These are phyloP conservation scores for Ifrita kowaldi DNA, from an alignment of 2,113 vertebrate species.

Conservation along the genomic window DNA sequence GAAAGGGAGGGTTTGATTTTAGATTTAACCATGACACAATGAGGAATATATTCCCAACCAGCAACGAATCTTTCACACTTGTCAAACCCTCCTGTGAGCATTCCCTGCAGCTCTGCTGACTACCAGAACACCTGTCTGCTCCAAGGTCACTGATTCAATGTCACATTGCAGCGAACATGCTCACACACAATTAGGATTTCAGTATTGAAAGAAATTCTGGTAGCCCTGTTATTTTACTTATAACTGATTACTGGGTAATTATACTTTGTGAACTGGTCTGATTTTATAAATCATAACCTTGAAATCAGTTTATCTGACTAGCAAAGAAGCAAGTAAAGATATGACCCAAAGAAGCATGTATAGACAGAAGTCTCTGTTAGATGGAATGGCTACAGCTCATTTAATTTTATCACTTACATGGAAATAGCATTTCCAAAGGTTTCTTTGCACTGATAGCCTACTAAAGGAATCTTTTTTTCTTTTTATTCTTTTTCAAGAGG, in stretches of 20 bases:
- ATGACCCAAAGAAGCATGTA: background rate
- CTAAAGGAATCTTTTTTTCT: background rate
- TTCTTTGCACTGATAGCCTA: background rate
- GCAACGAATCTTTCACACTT: background rate
- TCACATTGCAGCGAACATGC: background rate
- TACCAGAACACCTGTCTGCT: background rate
- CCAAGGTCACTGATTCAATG: constrained; percentile 13
- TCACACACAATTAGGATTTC: background rate
- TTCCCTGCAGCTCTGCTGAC: background rate
- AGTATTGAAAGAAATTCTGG: background rate
- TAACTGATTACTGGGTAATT: background rate
- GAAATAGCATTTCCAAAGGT: background rate
- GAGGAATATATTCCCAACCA: background rate
- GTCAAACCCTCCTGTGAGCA: constrained; percentile 11
- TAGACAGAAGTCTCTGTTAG: background rate
- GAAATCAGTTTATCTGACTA: background rate
- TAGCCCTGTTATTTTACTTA: background rate
- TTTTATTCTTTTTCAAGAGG: background rate
- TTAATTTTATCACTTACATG: background rate
- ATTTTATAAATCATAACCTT: background rate
- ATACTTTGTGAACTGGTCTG: background rate
- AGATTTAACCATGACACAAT: background rate
- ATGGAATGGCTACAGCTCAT: background rate
- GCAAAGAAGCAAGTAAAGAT: background rate
- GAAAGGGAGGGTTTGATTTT: background rate